Evolutionary conservation across 1,140 invertebrate genomes (phyloP).

Genomic region (Bombus polaris): DNA sequence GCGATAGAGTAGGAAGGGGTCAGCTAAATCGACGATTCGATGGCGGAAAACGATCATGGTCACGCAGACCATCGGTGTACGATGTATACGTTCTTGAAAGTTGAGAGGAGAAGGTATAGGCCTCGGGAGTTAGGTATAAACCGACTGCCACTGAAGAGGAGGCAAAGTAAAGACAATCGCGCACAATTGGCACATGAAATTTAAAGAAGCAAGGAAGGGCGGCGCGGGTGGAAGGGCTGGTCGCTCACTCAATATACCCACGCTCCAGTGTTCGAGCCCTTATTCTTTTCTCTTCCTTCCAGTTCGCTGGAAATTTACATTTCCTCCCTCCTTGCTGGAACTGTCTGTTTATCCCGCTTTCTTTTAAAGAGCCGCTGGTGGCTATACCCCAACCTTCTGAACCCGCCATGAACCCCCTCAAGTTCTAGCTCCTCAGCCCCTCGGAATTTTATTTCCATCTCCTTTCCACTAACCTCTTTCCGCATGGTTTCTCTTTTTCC

Average conservation of each 20-base stretch:
- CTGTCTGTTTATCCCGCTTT: slow-evolving; percentile 83
- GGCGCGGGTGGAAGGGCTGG: slow-evolving; percentile 63
- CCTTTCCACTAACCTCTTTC: slow-evolving; percentile 40
- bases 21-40: slow-evolving; percentile 21
- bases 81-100: neutral
- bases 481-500: neutral
- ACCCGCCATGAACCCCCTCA: neutral
- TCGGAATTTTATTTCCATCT: slow-evolving; percentile 1
- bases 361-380: slow-evolving; percentile 80
- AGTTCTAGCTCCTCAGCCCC: slow-evolving; percentile 38
- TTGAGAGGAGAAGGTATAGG: neutral
- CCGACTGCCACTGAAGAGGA: slow-evolving; percentile 58
- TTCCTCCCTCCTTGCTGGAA: slow-evolving; percentile 78
- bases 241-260: slow-evolving; percentile 79
- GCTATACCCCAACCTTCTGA: slow-evolving; percentile 65
- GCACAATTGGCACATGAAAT: slow-evolving; percentile 83
- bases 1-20: neutral
- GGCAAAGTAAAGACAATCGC: slow-evolving; percentile 79
- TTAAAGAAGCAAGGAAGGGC: slow-evolving; percentile 77
- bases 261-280: slow-evolving; percentile 76
- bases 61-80: slow-evolving; percentile 5
- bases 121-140: slow-evolving; percentile 39
- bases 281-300: slow-evolving; percentile 82
- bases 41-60: slow-evolving; percentile 3
- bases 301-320: slow-evolving; percentile 83